Evolutionary conservation across 2,113 vertebrate genomes (phyloP).

Genomic region (Ciconia maguari): DNA sequence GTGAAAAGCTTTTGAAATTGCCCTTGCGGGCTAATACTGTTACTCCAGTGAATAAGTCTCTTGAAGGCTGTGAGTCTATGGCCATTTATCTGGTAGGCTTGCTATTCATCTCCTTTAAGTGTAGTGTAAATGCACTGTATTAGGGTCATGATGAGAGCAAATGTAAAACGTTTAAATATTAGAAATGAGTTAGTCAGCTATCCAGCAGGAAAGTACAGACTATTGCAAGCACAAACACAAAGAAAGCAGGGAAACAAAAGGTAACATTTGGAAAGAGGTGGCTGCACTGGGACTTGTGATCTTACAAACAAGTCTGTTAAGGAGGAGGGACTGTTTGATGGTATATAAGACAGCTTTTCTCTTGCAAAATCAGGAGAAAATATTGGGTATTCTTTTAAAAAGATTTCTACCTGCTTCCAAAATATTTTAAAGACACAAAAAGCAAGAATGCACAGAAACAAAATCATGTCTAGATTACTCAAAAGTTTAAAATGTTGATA

Average conservation of each 20-base stretch:
- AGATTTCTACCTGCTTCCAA: background rate
- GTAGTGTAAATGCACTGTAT: constrained; percentile 63
- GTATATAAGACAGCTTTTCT: background rate
- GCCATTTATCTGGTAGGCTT: constrained; percentile 57
- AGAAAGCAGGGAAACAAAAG: constrained; percentile 50
- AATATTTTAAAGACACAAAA: background rate
- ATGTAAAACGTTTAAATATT: constrained; percentile 53
- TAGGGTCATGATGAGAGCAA: constrained; percentile 61
- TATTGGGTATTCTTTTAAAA: background rate
- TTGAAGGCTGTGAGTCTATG: constrained; percentile 22
- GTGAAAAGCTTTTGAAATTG: constrained; percentile 62
- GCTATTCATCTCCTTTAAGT: constrained; percentile 65
- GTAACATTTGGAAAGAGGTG: background rate
- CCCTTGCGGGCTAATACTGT: constrained; percentile 48
- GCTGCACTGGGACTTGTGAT: background rate
- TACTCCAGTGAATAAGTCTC: constrained; percentile 47
- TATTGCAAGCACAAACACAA: constrained; percentile 17
- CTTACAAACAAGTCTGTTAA: background rate
- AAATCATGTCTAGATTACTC: background rate
- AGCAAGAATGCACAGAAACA: background rate
- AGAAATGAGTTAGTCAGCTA: constrained; percentile 13
- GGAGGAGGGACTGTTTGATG: background rate
- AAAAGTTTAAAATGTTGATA: background rate
- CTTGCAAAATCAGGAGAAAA: background rate
- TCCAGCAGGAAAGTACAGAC: background rate